Base-by-base conservation (phyloP, 2,888 invertebrate species). In the Syrphus vitripennis region DNA sequence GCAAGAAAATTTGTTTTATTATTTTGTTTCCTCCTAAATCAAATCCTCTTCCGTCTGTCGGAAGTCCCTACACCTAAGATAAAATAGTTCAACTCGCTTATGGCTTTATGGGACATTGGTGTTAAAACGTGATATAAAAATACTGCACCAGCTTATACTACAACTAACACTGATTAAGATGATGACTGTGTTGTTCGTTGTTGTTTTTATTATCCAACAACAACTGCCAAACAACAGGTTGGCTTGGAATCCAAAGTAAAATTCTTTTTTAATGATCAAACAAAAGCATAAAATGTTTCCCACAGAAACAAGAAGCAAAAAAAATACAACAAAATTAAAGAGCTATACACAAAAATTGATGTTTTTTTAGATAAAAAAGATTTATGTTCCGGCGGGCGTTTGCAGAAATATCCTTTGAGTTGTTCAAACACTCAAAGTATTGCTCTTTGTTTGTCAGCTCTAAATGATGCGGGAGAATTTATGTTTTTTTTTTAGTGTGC, bases 321-420 rank as follows among this genome's bases (percentile, higher is more conserved):
- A 50, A 24, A 14, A 50, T 16, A 48, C 19, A 48, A 48, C 7
- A 29, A 16, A 29, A 29, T 16, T 6, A 3, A 24, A 34, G 14
- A 34, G 16, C 40, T 24, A n/a, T n/a, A n/a, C n/a, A 24, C 16
- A 63, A 63, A 63, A 21, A 26, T 63, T 42, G 24, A 63, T 63
- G 40, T 42, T 26, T 9, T 42, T 63, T 63, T 29, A 63, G 42
- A 63, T 26, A 63, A 63, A 63, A 57, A 63, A 24, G 24, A 42
- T 63, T 63, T 63, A 63, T 63, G 63, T 40, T n/a, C 16, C 7
- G 3, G 6, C 34, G 2, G n/a, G 16, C 40, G 40, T 7, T 40
- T 37, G 10, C 10, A 31, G 24, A 24, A 59, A 61, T 29, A 40
- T 40, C 42, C 63, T 63, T 42, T 63, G 16, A 42, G 63, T 40